A percentile compares a stretch with the other conserved stretches of the same genome.
phyloP scores from a whole-genome alignment of 2,113 vertebrate species.

The Cygnus buccinator region DNA sequence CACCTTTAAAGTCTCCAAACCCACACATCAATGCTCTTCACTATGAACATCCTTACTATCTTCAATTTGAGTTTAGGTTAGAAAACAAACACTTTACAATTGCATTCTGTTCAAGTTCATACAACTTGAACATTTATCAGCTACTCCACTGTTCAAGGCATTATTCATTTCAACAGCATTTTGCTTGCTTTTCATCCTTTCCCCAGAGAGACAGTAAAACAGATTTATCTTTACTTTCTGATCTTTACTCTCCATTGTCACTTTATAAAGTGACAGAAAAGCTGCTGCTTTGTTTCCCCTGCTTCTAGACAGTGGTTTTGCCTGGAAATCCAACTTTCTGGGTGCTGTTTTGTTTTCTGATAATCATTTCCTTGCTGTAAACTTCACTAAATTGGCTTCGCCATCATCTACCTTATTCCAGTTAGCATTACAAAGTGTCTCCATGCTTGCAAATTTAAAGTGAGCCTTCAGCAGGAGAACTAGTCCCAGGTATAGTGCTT shows the following conservation, averaged over 20 bases:
- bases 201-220: conserved; percentile 21
- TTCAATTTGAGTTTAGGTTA: not conserved
- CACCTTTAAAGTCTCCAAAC: not conserved
- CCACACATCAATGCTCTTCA: not conserved
- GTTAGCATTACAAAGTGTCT: not conserved
- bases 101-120: not conserved
- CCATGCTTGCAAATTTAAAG: not conserved
- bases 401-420: not conserved
- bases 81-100: not conserved
- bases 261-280: not conserved
- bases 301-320: fast-evolving
- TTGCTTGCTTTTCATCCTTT: conserved; percentile 38
- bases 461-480: not conserved
- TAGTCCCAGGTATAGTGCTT: not conserved
- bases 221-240: conserved; percentile 44
- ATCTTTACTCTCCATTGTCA: conserved; percentile 38
- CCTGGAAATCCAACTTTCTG: not conserved
- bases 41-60: not conserved
- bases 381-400: not conserved
- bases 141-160: not conserved
- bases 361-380: not conserved
- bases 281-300: not conserved
- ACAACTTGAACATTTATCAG: not conserved
- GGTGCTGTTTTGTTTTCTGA: not conserved
- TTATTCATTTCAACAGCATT: conserved; percentile 34